These are phyloP conservation scores for Vulpes ferrilata DNA, from an alignment of 2,113 vertebrate species.

Conservation along the genomic window DNA sequence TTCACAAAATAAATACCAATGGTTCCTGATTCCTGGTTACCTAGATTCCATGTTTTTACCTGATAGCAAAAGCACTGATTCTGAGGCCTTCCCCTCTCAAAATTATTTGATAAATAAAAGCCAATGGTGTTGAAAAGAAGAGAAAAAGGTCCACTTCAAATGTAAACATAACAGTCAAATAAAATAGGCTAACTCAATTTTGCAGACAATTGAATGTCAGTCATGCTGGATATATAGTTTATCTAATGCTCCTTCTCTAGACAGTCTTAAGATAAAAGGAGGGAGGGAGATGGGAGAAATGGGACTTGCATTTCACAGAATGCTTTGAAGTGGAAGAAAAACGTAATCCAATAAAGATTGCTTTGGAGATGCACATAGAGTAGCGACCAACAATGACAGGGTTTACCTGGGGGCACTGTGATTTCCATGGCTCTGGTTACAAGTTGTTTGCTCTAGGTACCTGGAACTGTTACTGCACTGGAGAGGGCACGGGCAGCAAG, in stretches of 20 bases:
- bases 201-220: constrained; percentile 68
- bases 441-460: constrained; percentile 45
- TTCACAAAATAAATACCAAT: not conserved
- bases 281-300: not conserved
- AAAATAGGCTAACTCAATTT: constrained; percentile 55
- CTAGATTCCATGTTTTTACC: not conserved
- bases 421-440: not conserved
- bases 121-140: not conserved
- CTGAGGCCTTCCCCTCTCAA: not conserved
- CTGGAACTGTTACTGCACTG: not conserved
- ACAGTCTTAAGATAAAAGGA: constrained; percentile 25
- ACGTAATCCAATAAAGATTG: constrained; percentile 44
- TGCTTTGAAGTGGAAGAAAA: constrained; percentile 63
- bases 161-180: constrained; percentile 61
- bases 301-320: constrained; percentile 34
- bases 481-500: constrained; percentile 1
- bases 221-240: constrained; percentile 31
- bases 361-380: not conserved
- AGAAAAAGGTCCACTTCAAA: not conserved
- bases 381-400: not conserved
- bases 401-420: constrained; percentile 7
- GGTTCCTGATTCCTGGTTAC: not conserved
- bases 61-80: not conserved
- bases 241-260: constrained; percentile 35
- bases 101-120: constrained; percentile 61